Evolutionary conservation across 2,113 vertebrate species (phyloP), one percentile per base, ranked within the genome.

Genomic region (Solea solea): DNA sequence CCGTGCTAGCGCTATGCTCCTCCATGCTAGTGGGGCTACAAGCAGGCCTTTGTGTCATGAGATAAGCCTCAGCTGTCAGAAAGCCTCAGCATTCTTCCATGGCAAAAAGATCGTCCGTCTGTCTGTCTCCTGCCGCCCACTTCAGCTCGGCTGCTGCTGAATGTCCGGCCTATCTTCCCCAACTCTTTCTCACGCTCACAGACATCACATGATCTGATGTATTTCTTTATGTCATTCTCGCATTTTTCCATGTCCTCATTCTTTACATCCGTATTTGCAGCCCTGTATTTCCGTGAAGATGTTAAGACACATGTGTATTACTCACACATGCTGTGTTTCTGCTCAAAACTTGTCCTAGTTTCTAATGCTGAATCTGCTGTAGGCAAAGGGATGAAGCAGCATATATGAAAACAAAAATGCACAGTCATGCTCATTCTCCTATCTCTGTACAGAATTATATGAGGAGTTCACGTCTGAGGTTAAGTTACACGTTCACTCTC

Each of bases 11-110:
- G 65, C 67, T 39, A 58, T 11, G 74, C 76, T 60, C 39, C 39
- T 2, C 46, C 72, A 54, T 52, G 14, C 54, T 27, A 68, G 74
- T 68, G 8, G 65, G 48, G 71, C 80, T 56, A 89, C 89, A 91
- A 81, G 77, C 82, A 4, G 79, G 70, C 76, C 87, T 89, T 91
- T 91, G 87, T 91, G 84, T 76, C 27, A 67, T 55, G 72, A 80
- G 88, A 86, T 88, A 86, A 90, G 80, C 85, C 82, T 72, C 91
- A 93, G 89, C 89, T 93, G 91, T 90, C 86, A 84, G 81, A 89
- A 91, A 76, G 83, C 85, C 79, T 91, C 90, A 89, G 78, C 88
- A 89, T 90, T 93, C 89, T 76, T 91, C 82, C 71, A 61, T 53
- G 71, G 82, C 78, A 67, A 82, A 83, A 80, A 82, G 71, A 72